Conservation (phyloP, 2,113 vertebrate genomes). For the Sula dactylatra region DNA sequence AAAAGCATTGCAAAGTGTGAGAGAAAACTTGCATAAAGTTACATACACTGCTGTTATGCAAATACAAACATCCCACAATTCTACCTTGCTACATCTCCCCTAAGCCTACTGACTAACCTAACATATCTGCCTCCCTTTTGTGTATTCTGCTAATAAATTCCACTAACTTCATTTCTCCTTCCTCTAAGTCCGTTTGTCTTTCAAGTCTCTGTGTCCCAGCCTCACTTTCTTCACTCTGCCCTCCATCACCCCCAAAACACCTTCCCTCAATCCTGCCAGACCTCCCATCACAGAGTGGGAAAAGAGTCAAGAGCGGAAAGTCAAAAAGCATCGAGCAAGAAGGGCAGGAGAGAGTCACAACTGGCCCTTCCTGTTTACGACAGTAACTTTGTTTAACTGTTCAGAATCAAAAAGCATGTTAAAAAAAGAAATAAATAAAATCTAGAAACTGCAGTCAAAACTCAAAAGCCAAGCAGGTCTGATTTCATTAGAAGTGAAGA, state of each 20-base stretch:
- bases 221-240: neutral
- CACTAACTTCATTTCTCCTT: neutral
- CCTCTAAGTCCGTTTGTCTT: neutral
- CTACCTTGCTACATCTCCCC: neutral
- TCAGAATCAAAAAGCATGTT: neutral
- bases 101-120: neutral
- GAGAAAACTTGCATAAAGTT: neutral
- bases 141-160: neutral
- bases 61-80: neutral
- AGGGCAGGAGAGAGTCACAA: neutral
- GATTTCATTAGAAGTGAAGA: neutral
- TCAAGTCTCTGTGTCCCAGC: neutral
- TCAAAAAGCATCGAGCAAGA: neutral
- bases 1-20: neutral
- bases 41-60: neutral
- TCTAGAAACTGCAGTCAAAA: neutral
- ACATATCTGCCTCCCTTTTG: neutral
- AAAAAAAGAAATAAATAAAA: neutral
- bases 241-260: neutral
- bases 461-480: neutral
- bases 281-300: neutral
- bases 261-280: neutral
- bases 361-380: neutral
- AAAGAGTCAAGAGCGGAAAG: neutral
- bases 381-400: neutral